Conservation (phyloP, 2,113 vertebrate species). For the Piprites chloris region DNA sequence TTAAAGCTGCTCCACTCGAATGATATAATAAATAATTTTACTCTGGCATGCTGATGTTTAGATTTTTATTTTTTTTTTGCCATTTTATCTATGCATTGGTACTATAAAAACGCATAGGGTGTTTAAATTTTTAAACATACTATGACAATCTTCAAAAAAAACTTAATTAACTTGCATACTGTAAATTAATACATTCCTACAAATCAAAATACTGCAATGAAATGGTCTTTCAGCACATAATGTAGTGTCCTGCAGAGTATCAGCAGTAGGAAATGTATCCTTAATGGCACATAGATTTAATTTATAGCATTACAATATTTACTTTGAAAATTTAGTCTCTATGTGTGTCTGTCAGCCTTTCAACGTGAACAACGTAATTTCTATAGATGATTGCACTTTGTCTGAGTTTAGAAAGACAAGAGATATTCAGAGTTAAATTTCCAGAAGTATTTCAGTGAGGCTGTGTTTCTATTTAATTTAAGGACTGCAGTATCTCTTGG, state of each 20-base stretch:
- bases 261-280: not conserved
- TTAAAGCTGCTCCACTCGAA: not conserved
- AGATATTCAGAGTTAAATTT: not conserved
- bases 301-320: not conserved
- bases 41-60: not conserved
- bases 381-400: not conserved
- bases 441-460: not conserved
- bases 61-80: not conserved
- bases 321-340: not conserved
- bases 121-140: slow-evolving; percentile 45
- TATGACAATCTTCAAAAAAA: not conserved
- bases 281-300: not conserved
- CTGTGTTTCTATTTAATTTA: not conserved
- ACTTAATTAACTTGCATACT: slow-evolving; percentile 6
- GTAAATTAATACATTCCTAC: slow-evolving; percentile 44
- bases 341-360: not conserved
- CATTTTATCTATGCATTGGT: not conserved
- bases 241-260: not conserved
- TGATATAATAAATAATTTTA: not conserved
- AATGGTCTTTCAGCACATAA: slow-evolving; percentile 5
- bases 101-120: not conserved
- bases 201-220: slow-evolving; percentile 13
- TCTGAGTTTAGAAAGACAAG: not conserved
- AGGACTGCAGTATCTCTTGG: not conserved
- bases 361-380: not conserved